These are phyloP conservation scores for Synergus itoensis DNA, from an alignment of 2,888 invertebrate genomes.

Conservation along the genomic window DNA sequence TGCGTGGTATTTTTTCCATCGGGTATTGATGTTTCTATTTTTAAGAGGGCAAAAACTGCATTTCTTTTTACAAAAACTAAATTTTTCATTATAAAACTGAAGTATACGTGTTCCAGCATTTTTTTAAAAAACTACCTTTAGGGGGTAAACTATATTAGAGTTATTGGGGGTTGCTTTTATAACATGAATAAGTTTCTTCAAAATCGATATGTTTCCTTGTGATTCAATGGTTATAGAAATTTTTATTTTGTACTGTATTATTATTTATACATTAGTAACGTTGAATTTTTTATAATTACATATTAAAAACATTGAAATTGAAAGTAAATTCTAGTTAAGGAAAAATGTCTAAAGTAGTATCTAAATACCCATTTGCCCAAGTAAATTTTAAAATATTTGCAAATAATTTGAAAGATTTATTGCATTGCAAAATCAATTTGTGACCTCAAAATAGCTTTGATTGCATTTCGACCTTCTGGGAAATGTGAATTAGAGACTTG, in stretches of 20 bases:
- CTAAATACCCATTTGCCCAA: neutral
- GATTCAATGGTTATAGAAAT: neutral
- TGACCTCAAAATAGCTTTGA: neutral
- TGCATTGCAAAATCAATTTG: slow-evolving; percentile 1
- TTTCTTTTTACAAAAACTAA: too few relatives aligned
- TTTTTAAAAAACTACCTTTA: too few relatives aligned
- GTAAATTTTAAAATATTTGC: neutral
- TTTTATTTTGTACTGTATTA: neutral
- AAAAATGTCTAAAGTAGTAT: neutral
- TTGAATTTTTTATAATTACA: neutral
- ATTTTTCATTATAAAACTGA: too few relatives aligned
- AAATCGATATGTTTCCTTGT: too few relatives aligned
- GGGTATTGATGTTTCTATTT: too few relatives aligned
- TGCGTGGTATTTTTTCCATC: too few relatives aligned
- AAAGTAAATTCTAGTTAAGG: neutral
- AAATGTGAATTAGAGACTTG: neutral
- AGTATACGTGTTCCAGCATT: too few relatives aligned
- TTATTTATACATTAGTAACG: neutral
- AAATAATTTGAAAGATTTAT: neutral
- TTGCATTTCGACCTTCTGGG: neutral
- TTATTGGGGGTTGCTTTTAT: too few relatives aligned
- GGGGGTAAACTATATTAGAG: too few relatives aligned
- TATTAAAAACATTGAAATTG: neutral
- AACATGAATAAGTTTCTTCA: too few relatives aligned
- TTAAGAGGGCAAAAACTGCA: too few relatives aligned